Percentiles rank a stretch among this genome's conserved stretches.
These are phyloP conservation scores for Entelurus aequoreus DNA, from an alignment of 2,113 vertebrate species.

Conservation along the genomic window DNA sequence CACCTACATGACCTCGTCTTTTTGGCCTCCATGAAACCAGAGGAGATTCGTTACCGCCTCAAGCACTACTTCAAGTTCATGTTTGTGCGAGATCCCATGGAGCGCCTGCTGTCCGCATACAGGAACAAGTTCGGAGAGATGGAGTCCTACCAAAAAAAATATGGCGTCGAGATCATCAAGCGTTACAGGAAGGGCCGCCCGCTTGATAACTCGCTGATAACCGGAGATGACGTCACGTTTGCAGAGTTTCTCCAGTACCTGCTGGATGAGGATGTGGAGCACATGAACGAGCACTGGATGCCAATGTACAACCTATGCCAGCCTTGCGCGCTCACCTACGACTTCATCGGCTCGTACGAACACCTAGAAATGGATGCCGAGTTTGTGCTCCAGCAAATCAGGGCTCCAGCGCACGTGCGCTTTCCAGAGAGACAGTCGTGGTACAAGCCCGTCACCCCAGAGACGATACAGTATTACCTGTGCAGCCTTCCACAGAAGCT, in stretches of 20 bases:
- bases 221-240: constrained; percentile 90
- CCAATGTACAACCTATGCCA: constrained; percentile 95
- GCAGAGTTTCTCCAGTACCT: constrained; percentile 87
- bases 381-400: constrained; percentile 77
- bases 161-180: constrained; percentile 83
- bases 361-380: constrained; percentile 77
- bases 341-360: constrained; percentile 94
- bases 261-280: constrained; percentile 85
- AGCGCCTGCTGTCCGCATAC: constrained; percentile 90
- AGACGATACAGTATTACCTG: constrained; percentile 87
- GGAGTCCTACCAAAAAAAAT: constrained; percentile 86
- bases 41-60: constrained; percentile 85
- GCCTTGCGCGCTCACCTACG: constrained; percentile 84
- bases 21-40: constrained; percentile 78
- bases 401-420: constrained; percentile 71
- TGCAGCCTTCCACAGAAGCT: constrained; percentile 81
- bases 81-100: constrained; percentile 91
- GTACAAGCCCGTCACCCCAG: constrained; percentile 86
- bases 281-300: constrained; percentile 99
- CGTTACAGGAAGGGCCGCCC: constrained; percentile 74
- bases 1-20: constrained; percentile 85
- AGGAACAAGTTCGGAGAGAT: constrained; percentile 96
- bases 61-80: constrained; percentile 93
- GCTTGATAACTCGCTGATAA: constrained; percentile 45
- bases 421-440: constrained; percentile 89